These are phyloP conservation scores for Anoplopoma fimbria DNA, from an alignment of 2,113 vertebrate species.

Conservation along the genomic window DNA sequence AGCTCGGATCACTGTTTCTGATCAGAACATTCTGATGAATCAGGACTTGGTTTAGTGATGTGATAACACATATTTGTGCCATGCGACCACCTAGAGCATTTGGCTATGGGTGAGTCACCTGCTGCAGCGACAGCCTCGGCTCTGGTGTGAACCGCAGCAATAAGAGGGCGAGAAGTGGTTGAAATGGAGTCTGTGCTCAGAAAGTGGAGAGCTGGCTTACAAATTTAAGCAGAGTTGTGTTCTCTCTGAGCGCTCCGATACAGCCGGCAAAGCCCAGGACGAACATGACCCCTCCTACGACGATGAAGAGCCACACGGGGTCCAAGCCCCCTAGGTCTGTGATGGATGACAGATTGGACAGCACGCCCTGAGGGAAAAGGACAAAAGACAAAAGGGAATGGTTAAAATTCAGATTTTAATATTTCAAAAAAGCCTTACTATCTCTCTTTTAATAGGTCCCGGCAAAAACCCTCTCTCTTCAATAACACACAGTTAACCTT, in stretches of 20 bases:
- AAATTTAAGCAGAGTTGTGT: constrained; percentile 93
- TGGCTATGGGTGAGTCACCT: constrained; percentile 49
- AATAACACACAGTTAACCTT: constrained; percentile 34
- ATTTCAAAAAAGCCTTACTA: not conserved
- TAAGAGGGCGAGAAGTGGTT: constrained; percentile 45
- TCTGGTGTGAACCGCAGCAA: constrained; percentile 49
- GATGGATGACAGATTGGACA: constrained; percentile 92
- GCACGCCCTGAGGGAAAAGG: constrained; percentile 85
- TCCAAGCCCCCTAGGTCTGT: constrained; percentile 93
- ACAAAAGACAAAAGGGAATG: constrained; percentile 22
- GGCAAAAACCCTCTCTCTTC: constrained; percentile 1
- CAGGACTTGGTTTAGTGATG: constrained; percentile 7
- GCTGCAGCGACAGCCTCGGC: constrained; percentile 31
- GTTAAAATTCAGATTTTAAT: constrained; percentile 26
- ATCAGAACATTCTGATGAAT: not conserved
- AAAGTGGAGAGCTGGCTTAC: constrained; percentile 79
- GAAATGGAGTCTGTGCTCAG: constrained; percentile 21
- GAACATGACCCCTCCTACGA: constrained; percentile 92
- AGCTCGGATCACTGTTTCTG: not conserved
- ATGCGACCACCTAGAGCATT: constrained; percentile 26
- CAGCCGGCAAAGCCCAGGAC: constrained; percentile 93
- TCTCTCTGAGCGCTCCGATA: constrained; percentile 92
- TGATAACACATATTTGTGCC: constrained; percentile 11
- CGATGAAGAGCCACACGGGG: constrained; percentile 94
- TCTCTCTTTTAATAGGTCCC: constrained; percentile 10